phyloP scores from a whole-genome alignment of 1,140 invertebrate species.

The Bradysia coprophila region DNA sequence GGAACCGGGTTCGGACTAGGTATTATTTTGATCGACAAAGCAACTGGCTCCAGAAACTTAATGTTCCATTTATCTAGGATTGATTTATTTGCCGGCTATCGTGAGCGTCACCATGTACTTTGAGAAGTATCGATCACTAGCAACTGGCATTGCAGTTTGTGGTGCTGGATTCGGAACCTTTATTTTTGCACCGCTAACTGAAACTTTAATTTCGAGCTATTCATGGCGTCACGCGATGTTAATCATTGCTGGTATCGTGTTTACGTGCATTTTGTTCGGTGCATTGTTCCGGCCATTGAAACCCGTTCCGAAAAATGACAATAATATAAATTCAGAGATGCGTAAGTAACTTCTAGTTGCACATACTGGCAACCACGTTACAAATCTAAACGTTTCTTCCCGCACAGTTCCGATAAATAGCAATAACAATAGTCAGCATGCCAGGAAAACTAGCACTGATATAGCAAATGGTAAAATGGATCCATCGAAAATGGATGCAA shows the following conservation, averaged over 20 bases:
- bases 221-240: constrained; percentile 59
- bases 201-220: constrained; percentile 36
- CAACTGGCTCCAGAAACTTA: not conserved
- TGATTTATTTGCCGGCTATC: constrained; percentile 83
- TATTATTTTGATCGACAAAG: constrained; percentile 22
- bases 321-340: constrained; percentile 16
- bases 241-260: constrained; percentile 59
- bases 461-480: not conserved
- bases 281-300: constrained; percentile 58
- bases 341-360: no score
- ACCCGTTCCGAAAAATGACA: constrained; percentile 10
- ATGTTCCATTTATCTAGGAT: not conserved
- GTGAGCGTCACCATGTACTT: constrained; percentile 91
- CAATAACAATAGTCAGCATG: no score
- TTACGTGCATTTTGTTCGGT: constrained; percentile 71
- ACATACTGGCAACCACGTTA: not conserved
- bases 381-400: not conserved
- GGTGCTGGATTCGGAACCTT: constrained; percentile 81
- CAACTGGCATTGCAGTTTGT: constrained; percentile 87
- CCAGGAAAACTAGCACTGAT: no score
- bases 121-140: constrained; percentile 73
- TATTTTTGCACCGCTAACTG: constrained; percentile 60
- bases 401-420: constrained; percentile 10
- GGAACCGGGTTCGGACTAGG: constrained; percentile 83
- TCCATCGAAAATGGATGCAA: no score